A percentile compares a stretch with the other conserved stretches of the same genome.
Conservation (phyloP, 2,797 vertebrate genomes). For the Trachurus trachurus region DNA sequence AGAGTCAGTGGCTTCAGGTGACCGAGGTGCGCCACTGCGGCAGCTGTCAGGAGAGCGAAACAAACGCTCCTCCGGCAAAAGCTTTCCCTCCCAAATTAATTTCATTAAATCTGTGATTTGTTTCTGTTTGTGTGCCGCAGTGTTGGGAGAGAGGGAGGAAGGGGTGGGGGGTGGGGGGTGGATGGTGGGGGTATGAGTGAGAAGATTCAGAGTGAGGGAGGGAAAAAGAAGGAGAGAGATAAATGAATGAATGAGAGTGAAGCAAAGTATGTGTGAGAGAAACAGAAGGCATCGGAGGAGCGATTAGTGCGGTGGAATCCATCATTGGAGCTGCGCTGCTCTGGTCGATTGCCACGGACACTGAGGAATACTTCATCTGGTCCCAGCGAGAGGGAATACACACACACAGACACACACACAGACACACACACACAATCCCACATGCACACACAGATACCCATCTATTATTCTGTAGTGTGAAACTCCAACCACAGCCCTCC, state of each 20-base stretch:
- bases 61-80: constrained; percentile 42
- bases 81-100: constrained; percentile 64
- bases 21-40: constrained; percentile 62
- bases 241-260: constrained; percentile 77
- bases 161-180: constrained; percentile 4
- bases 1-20: constrained; percentile 51
- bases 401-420: constrained; percentile 29
- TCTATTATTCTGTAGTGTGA: constrained; percentile 53
- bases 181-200: constrained; percentile 7
- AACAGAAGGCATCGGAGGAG: constrained; percentile 80
- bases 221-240: constrained; percentile 52
- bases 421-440: constrained; percentile 10
- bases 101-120: constrained; percentile 82
- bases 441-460: constrained; percentile 27
- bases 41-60: constrained; percentile 67
- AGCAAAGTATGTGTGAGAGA: constrained; percentile 79
- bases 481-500: constrained; percentile 34
- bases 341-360: constrained; percentile 78
- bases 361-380: constrained; percentile 78
- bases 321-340: constrained; percentile 74
- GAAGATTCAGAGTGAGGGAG: constrained; percentile 8
- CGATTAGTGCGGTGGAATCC: constrained; percentile 82
- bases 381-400: constrained; percentile 49
- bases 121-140: constrained; percentile 79
- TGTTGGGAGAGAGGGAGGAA: constrained; percentile 18